Conservation (phyloP, 2,113 vertebrate species). For the Willisornis vidua region DNA sequence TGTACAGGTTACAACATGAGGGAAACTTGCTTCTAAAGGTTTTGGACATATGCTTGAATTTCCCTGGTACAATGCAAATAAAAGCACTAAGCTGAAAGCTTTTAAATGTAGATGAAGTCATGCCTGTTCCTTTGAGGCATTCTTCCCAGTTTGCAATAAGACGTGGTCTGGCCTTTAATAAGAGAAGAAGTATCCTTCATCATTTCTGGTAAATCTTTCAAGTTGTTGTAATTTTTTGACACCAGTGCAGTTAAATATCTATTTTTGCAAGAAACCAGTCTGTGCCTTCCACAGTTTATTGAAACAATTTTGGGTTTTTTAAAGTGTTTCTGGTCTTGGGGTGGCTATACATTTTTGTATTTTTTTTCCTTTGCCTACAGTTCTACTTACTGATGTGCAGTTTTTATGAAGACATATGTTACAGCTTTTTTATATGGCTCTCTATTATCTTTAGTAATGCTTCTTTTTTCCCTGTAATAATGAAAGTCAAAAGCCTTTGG, state of each 20-base stretch:
- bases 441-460: slow-evolving; percentile 55
- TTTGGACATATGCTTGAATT: neutral
- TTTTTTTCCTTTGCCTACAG: neutral
- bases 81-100: slow-evolving; percentile 21
- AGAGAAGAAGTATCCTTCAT: slow-evolving; percentile 9
- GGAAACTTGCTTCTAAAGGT: neutral
- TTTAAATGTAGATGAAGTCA: slow-evolving; percentile 31
- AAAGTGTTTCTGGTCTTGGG: neutral
- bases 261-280: neutral
- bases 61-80: neutral
- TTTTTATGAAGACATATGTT: slow-evolving; percentile 50
- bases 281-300: neutral
- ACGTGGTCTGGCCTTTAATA: neutral
- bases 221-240: slow-evolving; percentile 15
- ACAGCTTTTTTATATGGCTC: slow-evolving; percentile 8
- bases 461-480: neutral
- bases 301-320: neutral
- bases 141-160: slow-evolving; percentile 5
- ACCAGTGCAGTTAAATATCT: slow-evolving; percentile 4
- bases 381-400: neutral
- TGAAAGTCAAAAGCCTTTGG: slow-evolving; percentile 35
- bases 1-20: neutral
- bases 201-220: slow-evolving; percentile 25
- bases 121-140: neutral
- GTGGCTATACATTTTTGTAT: neutral